Evolutionary conservation across 2,113 vertebrate species (phyloP), one percentile per base, ranked within the genome.

Genomic region (Spheniscus mendiculus): DNA sequence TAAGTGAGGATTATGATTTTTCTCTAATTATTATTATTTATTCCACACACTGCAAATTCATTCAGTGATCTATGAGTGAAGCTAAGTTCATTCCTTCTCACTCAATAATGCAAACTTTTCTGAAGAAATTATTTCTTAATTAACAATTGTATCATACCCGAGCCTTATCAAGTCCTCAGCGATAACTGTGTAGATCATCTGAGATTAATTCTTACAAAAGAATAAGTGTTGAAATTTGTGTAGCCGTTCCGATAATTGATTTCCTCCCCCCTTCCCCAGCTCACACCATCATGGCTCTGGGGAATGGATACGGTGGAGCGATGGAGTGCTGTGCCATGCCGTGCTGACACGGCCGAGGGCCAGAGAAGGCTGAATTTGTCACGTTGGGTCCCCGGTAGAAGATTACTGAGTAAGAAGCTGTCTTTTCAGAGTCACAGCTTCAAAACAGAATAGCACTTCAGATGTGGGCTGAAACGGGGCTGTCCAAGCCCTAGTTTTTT

Each of bases 91-190:
- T 89, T 93, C 52, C 22, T 89, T 87, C n/a, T 89, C 36, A 45
- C 50, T 78, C 61, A 95, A 29, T 72, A 90, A 50, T 61, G 17
- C 30, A 83, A 70, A 58, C 25, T 67, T 95, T 77, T 83, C 62
- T 76, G 52, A 85, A 93, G 70, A 89, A 94, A 70, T 90, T 61
- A 61, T 90, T 47, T 89, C 56, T 93, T 86, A 83, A 77, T 94
- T 93, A 91, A 63, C 55, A 89, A 16, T n/a, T 78, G 12, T 83
- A 21, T 58, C 1, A 0, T 66, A 52, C 32, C 32, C 0, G 0
- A 90, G 52, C 34, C 72, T 92, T 89, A 71, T 36, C 2, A 11
- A 45, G 42, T 63, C 44, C 44, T 82, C 53, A 23, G 49, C 2
- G 4, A 26, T 83, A 65, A 70, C 65, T 45, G 15, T 32, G 9